Evolutionary conservation across 2,888 invertebrate species (phyloP).

Genomic region (Pachycephus smyrnensis): DNA sequence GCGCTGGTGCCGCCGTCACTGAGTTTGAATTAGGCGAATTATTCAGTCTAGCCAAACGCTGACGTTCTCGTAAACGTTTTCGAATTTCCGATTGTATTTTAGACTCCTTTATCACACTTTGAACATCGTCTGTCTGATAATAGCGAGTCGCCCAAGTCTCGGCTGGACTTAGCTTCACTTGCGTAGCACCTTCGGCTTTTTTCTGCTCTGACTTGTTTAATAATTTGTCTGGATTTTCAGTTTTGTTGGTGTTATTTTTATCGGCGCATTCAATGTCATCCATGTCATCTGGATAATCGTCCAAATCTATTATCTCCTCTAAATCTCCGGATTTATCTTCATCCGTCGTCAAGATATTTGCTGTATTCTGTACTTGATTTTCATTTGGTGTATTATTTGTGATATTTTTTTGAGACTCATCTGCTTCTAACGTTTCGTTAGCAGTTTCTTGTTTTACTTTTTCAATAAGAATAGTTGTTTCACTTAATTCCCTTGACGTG

Average conservation of each 20-base stretch:
- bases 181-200: not conserved
- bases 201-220: slow-evolving; percentile 1
- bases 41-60: slow-evolving; percentile 55
- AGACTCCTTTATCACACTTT: slow-evolving; percentile 63
- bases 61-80: slow-evolving; percentile 62
- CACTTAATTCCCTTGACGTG: slow-evolving; percentile 5
- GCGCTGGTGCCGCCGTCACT: slow-evolving; percentile 16
- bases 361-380: slow-evolving; percentile 12
- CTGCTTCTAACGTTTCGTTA: not conserved
- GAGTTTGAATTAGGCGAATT: slow-evolving; percentile 46
- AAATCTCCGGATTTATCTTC: slow-evolving; percentile 52
- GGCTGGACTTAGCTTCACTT: slow-evolving; percentile 16
- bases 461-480: not conserved
- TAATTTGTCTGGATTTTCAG: not conserved
- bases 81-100: slow-evolving; percentile 65
- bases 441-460: not conserved
- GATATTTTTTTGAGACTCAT: not conserved
- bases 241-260: not conserved
- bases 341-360: slow-evolving; percentile 15
- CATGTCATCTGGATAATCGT: slow-evolving; percentile 63
- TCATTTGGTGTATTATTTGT: slow-evolving; percentile 9
- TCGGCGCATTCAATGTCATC: slow-evolving; percentile 40
- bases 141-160: slow-evolving; percentile 66
- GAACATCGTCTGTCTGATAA: slow-evolving; percentile 63
- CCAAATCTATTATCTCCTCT: slow-evolving; percentile 63